Evolutionary conservation across 2,888 invertebrate species (phyloP).

Genomic region (Chrysolina americana): DNA sequence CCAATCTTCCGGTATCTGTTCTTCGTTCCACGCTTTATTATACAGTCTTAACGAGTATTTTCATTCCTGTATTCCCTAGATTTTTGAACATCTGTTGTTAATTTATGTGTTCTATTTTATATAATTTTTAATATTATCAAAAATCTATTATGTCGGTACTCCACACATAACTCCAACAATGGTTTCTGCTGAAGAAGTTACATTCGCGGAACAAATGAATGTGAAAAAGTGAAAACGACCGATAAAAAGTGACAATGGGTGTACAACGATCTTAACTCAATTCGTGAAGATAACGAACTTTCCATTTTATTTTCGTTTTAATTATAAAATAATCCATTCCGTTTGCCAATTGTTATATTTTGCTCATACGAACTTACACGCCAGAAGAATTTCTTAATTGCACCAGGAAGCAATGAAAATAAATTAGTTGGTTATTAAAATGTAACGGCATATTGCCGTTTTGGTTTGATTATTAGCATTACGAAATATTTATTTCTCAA

Average conservation of each 20-base stretch:
- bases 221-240: constrained; percentile 22
- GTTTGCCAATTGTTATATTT: constrained; percentile 18
- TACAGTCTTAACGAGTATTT: too few species aligned
- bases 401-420: constrained; percentile 23
- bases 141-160: too few species aligned
- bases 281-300: constrained; percentile 22
- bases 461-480: constrained; percentile 19
- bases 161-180: background rate
- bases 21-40: too few species aligned
- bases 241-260: constrained; percentile 24
- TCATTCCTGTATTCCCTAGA: too few species aligned
- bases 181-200: background rate
- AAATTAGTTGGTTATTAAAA: constrained; percentile 12
- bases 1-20: too few species aligned
- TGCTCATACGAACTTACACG: constrained; percentile 25
- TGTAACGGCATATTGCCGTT: background rate
- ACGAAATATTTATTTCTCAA: constrained; percentile 17
- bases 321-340: constrained; percentile 22
- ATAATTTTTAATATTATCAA: background rate
- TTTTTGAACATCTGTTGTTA: too few species aligned
- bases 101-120: too few species aligned
- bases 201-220: constrained; percentile 7
- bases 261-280: constrained; percentile 24
- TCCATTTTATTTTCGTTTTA: constrained; percentile 25
- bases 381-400: constrained; percentile 23